Evolutionary conservation across 1,140 invertebrate species (phyloP).

Genomic region (Drosophila willistoni): DNA sequence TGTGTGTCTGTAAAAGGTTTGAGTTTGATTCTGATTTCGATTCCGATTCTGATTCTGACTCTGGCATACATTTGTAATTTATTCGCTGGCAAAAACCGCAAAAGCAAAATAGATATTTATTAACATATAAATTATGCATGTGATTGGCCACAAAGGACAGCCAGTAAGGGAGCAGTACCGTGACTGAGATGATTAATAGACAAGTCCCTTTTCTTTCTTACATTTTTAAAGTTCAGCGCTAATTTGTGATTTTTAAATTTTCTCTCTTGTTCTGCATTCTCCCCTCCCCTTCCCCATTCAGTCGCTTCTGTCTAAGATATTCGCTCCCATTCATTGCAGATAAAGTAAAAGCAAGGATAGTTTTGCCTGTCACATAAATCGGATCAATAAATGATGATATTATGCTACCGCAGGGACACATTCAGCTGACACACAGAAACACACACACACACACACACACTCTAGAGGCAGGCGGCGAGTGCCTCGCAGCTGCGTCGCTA

Average conservation of each 20-base stretch:
- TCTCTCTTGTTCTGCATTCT: neutral
- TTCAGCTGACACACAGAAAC: constrained; percentile 63
- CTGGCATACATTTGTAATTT: constrained; percentile 76
- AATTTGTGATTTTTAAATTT: constrained; percentile 47
- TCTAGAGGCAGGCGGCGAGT: constrained; percentile 1
- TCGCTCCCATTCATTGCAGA: constrained; percentile 37
- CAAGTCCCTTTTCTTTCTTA: constrained; percentile 14
- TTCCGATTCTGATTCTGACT: constrained; percentile 29
- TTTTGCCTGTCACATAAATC: constrained; percentile 81
- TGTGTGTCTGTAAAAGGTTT: constrained; percentile 31
- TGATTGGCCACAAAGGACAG: constrained; percentile 61
- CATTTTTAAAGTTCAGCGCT: constrained; percentile 41
- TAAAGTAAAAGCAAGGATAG: constrained; percentile 69
- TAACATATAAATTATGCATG: constrained; percentile 81
- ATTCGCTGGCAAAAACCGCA: constrained; percentile 75
- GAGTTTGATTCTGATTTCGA: constrained; percentile 29
- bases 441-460: constrained; percentile 34
- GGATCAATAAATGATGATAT: constrained; percentile 82
- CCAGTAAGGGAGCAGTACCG: constrained; percentile 12
- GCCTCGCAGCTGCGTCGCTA: constrained; percentile 20
- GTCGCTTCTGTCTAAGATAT: neutral
- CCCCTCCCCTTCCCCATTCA: neutral
- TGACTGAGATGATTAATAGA: constrained; percentile 64
- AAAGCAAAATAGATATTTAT: constrained; percentile 81
- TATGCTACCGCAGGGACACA: constrained; percentile 80